A percentile compares a stretch with the other conserved stretches of the same genome.
Evolutionary conservation across 2,888 invertebrate genomes (phyloP).

Genomic region (Alloplasta piceator): DNA sequence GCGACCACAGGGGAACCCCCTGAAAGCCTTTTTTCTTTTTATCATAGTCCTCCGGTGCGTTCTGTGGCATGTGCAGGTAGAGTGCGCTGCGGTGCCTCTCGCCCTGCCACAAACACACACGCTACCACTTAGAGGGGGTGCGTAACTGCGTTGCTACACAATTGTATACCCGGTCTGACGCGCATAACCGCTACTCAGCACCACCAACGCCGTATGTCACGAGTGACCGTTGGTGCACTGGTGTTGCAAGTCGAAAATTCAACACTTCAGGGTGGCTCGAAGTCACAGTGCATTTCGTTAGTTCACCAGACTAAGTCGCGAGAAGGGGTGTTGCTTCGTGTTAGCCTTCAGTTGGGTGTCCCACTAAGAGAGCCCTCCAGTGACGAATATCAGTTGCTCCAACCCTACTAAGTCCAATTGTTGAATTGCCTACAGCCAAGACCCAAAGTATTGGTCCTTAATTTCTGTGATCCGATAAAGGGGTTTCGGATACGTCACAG

Average conservation of each 20-base stretch:
- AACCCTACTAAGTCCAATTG: too few species aligned
- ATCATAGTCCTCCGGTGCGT: background rate
- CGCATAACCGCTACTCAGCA: constrained; percentile 63
- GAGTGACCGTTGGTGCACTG: constrained; percentile 19
- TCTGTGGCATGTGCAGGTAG: constrained; percentile 14
- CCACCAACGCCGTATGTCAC: constrained; percentile 55
- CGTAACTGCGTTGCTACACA: constrained; percentile 14
- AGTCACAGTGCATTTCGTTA: constrained; percentile 69
- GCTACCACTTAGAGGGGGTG: background rate
- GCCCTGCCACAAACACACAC: constrained; percentile 11
- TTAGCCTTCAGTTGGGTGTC: background rate
- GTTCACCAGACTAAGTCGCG: constrained; percentile 77
- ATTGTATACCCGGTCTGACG: constrained; percentile 23
- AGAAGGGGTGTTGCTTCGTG: background rate
- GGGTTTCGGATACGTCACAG: too few species aligned
- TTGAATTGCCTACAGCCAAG: too few species aligned
- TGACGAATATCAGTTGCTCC: too few species aligned
- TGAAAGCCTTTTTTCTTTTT: too few species aligned
- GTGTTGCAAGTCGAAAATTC: constrained; percentile 61
- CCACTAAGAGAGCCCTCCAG: too few species aligned
- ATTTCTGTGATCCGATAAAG: too few species aligned
- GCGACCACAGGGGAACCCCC: constrained; percentile 47
- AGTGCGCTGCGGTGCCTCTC: constrained; percentile 11
- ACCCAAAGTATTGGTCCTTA: too few species aligned
- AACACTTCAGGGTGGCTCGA: constrained; percentile 71